Base-by-base conservation (phyloP, 1,140 invertebrate genomes). In the Drosophila suzukii region DNA sequence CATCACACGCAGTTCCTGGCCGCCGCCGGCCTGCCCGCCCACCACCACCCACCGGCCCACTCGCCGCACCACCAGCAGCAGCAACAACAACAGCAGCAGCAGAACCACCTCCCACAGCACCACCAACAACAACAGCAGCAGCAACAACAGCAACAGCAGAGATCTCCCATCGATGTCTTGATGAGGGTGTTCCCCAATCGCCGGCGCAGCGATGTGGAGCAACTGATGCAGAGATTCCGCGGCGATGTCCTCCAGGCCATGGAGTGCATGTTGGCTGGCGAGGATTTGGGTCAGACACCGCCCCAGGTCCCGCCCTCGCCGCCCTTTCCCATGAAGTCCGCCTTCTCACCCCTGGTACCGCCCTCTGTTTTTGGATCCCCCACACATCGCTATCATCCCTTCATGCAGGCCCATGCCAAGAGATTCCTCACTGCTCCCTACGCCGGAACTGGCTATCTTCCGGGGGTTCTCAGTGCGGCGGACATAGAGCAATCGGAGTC, bases 201-300 rank as follows among this genome's bases (percentile, higher is more conserved):
- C 78, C 95, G 97, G 77, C 94, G 97, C 30, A 94, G 94, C 24
- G 96, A 98, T 68, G 96, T 98, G 1, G 97, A 98, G 91, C 94
- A 96, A 6, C 94, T 97, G 49, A 93, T 98, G 93, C 93, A 95
- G 93, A 93, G 95, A 91, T 96, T 94, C 85, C 95, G 95, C 92
- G 97, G 97, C 0, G 97, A 98, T 89, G 96, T 98, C 0, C 95
- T 98, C 0, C 96, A 97, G 77, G 97, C 97, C 1, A 98, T 98
- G 94, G 97, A 98, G 90, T 95, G 96, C 50, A 95, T 97, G 94
- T 93, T 97, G 13, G 95, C 95, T 78, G 95, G 95, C 43, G 93
- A 94, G 43, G 93, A 93, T 55, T 91, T 93, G 17, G 91, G 92
- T 4, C 75, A 71, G 56, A 81, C 78, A 20, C 82, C 83, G 50